Base-by-base conservation (phyloP, 35 echinoderm and acorn worm species). In the Eucidaris tribuloides region DNA sequence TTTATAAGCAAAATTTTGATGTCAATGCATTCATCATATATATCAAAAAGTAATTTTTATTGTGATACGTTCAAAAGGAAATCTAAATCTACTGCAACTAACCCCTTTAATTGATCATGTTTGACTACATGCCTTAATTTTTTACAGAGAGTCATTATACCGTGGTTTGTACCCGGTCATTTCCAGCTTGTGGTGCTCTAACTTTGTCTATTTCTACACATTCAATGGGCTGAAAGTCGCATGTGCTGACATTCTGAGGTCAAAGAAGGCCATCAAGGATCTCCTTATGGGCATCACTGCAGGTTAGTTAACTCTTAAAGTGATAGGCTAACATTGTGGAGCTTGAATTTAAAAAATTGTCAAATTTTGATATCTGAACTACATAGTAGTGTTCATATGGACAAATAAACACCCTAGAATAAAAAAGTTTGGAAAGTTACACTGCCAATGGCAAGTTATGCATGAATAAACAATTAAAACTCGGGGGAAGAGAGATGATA, bases 161-260 rank as follows among this genome's bases (percentile, higher is more conserved):
- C 58, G 90, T 76, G 94, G 94, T 34, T 92, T 85, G 89, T 84
- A 81, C 42, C 94, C 94, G 6, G 94, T 97, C 15, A 89, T 97
- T 32, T 81, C 80, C n/a, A 97, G 94, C 41, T 37, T 97, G n/a
- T 97, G 89, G 66, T 87, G 91, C 42, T 97, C 94, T 15, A 97
- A 97, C 85, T 97, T 97, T 85, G 94, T 97, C 15, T 97, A 97
- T 63, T 97, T 97, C 64, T 97, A 97, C 70, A 76, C 90, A 48
- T 97, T 92, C 70, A 88, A 92, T 46, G 85, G 94, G 29, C 81
- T 97, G 3, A 92, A 92, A 44, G 45, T 81, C 3, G 55, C 71
- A 23, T 62, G 48, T 33, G 65, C 25, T 4, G 52, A 71, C 19
- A 43, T 35, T n/a, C 62, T 92, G 68, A 82, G 52, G 30, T 30